phyloP scores from a whole-genome alignment of 1,140 invertebrate genomes.

The Druon quercuslanigerum region DNA sequence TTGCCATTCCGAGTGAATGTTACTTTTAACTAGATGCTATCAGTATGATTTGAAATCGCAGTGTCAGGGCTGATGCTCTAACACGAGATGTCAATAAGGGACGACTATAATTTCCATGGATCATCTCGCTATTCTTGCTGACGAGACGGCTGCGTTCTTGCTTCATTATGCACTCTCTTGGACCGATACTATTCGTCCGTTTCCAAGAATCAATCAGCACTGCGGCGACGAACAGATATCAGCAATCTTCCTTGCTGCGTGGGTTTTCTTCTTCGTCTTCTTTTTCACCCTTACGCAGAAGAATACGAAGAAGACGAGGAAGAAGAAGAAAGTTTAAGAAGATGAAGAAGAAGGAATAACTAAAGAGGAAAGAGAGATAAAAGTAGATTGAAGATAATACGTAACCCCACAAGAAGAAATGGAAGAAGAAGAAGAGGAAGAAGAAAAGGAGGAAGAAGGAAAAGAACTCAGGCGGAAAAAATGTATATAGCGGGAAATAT shows the following conservation, averaged over 20 bases:
- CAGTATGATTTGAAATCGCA: conserved; percentile 22
- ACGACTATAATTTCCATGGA: conserved; percentile 25
- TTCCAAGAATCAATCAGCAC: conserved; percentile 37
- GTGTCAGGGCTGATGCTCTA: conserved; percentile 1
- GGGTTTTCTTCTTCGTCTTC: conserved; percentile 36
- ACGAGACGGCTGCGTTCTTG: neutral
- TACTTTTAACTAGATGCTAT: conserved; percentile 27
- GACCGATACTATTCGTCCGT: conserved; percentile 32
- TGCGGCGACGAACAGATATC: conserved; percentile 56
- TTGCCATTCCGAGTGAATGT: neutral
- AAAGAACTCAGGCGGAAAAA: neutral
- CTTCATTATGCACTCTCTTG: neutral
- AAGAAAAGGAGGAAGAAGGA: no score
- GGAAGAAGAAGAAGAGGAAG: conserved; percentile 33
- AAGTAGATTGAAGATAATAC: neutral
- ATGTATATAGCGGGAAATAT: neutral
- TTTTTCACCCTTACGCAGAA: conserved; percentile 6
- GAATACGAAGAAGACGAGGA: conserved; percentile 48
- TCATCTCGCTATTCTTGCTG: conserved; percentile 15
- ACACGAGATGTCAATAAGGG: conserved; percentile 30
- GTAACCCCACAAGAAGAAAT: conserved; percentile 25
- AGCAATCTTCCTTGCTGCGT: conserved; percentile 52
- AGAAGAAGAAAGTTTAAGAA: neutral
- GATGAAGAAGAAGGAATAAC: conserved; percentile 44
- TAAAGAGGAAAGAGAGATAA: conserved; percentile 38